Evolutionary conservation across 2,888 invertebrate species (phyloP), one percentile per base, ranked within the genome.

Genomic region (Andrena praecox): DNA sequence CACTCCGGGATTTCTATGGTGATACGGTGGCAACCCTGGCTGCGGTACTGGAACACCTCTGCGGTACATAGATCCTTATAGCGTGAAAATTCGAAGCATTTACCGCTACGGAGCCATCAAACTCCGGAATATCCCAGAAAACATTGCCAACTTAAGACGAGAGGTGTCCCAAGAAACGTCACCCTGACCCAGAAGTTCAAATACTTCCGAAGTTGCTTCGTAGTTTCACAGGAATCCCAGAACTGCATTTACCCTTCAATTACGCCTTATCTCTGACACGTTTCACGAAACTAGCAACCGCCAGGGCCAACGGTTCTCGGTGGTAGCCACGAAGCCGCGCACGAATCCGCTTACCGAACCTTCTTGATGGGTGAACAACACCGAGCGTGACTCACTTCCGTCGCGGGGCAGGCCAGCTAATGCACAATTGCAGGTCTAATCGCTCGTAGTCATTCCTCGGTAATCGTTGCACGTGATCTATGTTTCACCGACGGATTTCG

Each of bases 301-400:
- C 20, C 27, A 56, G 27, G n/a, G 16, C 33, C 16, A 64, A 69
- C 56, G 27, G 27, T 33, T 20, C 54, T 56, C 8, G 52, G 12
- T 16, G 42, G 4, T 16, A 16, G 2, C 33, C 27, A 8, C 31
- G 64, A 50, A 56, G 16, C 1, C 7, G 0, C 52, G 52, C 27
- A 8, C 62, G 54, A 67, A 68, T 77, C 72, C 73, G 64, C 62
- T 59, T 27, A 24, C 69, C 66, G 42, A 48, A 64, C 71, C 69
- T 77, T 73, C 75, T 86, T 76, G 84, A 86, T 64, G 76, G 67
- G 16, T 20, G 75, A 66, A 56, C 74, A 52, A 56, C 64, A 72
- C 75, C 75, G 77, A 62, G 20, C 50, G 72, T 87, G 87, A 87
- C 83, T 87, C 87, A 87, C 74, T 87, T 87, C 79, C 81, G 76